Evolutionary conservation across 2,888 invertebrate species (phyloP).

Genomic region (Mycalesis mineus): DNA sequence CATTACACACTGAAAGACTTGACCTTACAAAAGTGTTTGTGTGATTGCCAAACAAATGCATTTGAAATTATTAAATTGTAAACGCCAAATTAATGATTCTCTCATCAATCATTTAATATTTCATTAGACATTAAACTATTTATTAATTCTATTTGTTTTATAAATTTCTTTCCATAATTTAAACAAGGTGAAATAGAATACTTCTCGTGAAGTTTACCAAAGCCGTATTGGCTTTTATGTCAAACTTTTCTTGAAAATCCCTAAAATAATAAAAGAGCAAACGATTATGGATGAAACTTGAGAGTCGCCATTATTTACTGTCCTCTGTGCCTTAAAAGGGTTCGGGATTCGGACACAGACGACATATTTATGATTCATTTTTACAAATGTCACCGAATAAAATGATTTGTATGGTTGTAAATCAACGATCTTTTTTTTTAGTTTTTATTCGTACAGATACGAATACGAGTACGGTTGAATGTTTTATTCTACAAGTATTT

Average conservation of each 20-base stretch:
- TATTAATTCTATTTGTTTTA: too few relatives aligned
- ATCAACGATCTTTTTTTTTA: neutral
- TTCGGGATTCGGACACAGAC: neutral
- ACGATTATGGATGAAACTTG: conserved; percentile 1
- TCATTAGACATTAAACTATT: too few relatives aligned
- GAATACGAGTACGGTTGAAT: too few relatives aligned
- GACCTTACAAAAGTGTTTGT: too few relatives aligned
- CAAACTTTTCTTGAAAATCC: neutral
- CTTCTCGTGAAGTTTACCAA: neutral
- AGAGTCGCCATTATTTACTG: neutral
- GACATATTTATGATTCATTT: conserved; percentile 5
- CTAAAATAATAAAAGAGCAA: neutral
- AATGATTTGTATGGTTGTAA: conserved; percentile 5
- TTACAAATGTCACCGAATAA: conserved; percentile 1
- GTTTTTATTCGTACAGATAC: neutral
- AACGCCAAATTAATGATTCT: too few relatives aligned
- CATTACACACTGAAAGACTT: too few relatives aligned
- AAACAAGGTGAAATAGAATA: neutral
- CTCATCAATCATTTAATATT: too few relatives aligned
- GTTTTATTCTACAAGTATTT: neutral
- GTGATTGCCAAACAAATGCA: too few relatives aligned
- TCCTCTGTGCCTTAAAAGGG: neutral
- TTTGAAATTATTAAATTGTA: too few relatives aligned
- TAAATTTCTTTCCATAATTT: too few relatives aligned
- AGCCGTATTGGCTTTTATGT: neutral